Evolutionary conservation across 2,113 vertebrate genomes (phyloP).

Genomic region (Mesitornis unicolor): DNA sequence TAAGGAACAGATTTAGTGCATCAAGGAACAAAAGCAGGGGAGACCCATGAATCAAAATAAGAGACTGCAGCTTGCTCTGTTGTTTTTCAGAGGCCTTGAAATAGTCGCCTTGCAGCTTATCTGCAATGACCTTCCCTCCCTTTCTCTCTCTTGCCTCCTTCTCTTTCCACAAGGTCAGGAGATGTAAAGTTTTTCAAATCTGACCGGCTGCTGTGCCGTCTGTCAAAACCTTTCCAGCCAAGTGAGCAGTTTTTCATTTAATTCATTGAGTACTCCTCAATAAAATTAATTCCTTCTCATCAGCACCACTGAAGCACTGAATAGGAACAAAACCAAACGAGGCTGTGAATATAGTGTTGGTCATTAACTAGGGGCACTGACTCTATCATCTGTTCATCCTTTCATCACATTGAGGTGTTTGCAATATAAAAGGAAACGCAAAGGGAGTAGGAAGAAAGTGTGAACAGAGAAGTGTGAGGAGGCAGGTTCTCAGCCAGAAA

Average conservation of each 20-base stretch:
- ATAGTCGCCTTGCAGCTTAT: conserved; percentile 55
- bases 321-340: conserved; percentile 74
- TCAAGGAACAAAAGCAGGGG: conserved; percentile 70
- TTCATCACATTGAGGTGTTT: background rate
- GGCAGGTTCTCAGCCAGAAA: background rate
- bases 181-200: conserved; percentile 68
- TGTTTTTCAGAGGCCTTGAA: conserved; percentile 54
- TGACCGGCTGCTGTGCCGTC: conserved; percentile 79
- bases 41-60: conserved; percentile 69
- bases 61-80: conserved; percentile 66
- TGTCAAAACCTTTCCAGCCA: conserved; percentile 79
- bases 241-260: conserved; percentile 79
- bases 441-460: background rate
- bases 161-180: conserved; percentile 29
- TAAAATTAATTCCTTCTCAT: conserved; percentile 78
- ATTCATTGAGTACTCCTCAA: conserved; percentile 64
- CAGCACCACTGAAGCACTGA: conserved; percentile 54
- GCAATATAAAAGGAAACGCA: background rate
- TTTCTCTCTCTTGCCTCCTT: conserved; percentile 21
- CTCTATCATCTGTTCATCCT: conserved; percentile 70
- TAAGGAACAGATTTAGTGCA: conserved; percentile 69
- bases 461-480: conserved; percentile 27
- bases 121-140: conserved; percentile 43
- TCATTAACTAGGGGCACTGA: conserved; percentile 77
- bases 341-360: conserved; percentile 84